Conservation (phyloP, 2,113 vertebrate genomes). For the Phrynosoma blainvillii region DNA sequence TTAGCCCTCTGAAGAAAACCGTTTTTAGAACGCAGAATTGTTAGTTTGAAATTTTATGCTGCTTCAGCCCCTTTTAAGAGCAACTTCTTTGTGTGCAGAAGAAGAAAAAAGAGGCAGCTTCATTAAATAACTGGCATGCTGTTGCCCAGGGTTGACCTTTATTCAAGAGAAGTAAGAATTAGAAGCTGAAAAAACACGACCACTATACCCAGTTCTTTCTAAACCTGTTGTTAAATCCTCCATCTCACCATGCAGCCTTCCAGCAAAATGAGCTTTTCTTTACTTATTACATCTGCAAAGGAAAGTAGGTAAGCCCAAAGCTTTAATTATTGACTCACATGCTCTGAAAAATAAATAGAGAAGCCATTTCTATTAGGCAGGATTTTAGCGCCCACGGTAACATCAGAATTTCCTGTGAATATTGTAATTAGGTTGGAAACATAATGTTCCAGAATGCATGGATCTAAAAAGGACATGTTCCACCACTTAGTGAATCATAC, state of each 20-base stretch:
- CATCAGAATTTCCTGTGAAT: slow-evolving; percentile 59
- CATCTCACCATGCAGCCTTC: slow-evolving; percentile 57
- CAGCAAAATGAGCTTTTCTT: slow-evolving; percentile 58
- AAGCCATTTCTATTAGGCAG: slow-evolving; percentile 54
- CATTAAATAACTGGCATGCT: slow-evolving; percentile 56
- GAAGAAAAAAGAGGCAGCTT: slow-evolving; percentile 28
- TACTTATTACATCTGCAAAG: slow-evolving; percentile 58
- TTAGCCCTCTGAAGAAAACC: not conserved
- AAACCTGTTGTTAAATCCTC: slow-evolving; percentile 52
- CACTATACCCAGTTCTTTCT: slow-evolving; percentile 33
- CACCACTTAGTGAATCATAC: slow-evolving; percentile 45
- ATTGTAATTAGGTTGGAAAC: slow-evolving; percentile 62
- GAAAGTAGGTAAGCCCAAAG: slow-evolving; percentile 62
- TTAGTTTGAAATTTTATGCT: slow-evolving; percentile 10
- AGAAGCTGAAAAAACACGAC: slow-evolving; percentile 54
- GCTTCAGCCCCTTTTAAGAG: slow-evolving; percentile 12
- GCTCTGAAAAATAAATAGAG: slow-evolving; percentile 63
- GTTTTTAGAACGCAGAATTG: not conserved
- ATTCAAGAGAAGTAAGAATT: slow-evolving; percentile 51
- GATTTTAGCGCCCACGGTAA: slow-evolving; percentile 53
- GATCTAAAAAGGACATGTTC: slow-evolving; percentile 47
- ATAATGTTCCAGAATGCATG: slow-evolving; percentile 53
- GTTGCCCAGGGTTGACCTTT: slow-evolving; percentile 59
- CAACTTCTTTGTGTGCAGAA: slow-evolving; percentile 42
- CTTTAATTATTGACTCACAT: slow-evolving; percentile 68